A percentile compares a stretch with the other conserved stretches of the same genome.
Evolutionary conservation across 1,140 invertebrate species (phyloP).

Genomic region (Trissolcus basalis): DNA sequence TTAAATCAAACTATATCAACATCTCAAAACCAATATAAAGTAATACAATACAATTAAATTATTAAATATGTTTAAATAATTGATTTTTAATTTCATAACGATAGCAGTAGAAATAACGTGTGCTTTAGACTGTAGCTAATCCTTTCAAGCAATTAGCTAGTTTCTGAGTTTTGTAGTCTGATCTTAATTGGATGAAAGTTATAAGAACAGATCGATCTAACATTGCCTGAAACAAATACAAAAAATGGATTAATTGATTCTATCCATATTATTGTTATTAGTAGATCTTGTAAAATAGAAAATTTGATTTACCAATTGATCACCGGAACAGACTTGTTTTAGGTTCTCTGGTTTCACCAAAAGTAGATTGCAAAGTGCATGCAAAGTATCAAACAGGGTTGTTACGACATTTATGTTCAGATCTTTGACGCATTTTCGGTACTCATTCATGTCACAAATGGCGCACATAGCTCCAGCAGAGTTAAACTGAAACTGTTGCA

Average conservation of each 20-base stretch:
- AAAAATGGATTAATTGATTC: constrained; percentile 20
- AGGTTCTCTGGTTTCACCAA: constrained; percentile 97
- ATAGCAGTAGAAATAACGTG: neutral
- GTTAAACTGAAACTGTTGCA: constrained; percentile 96
- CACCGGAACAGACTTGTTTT: constrained; percentile 94
- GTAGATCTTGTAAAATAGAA: neutral
- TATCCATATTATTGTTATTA: constrained; percentile 2
- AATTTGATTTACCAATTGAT: constrained; percentile 86
- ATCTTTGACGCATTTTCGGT: constrained; percentile 87
- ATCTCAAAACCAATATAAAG: no score
- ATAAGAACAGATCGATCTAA: constrained; percentile 90
- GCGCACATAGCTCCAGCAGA: constrained; percentile 97
- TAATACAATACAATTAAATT: no score
- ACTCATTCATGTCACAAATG: constrained; percentile 98
- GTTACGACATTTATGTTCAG: constrained; percentile 86
- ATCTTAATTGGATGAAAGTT: constrained; percentile 95
- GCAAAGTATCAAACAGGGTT: constrained; percentile 94
- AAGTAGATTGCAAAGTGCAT: constrained; percentile 96
- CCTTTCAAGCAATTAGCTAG: constrained; percentile 82
- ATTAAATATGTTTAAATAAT: neutral
- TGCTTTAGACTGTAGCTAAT: constrained; percentile 61
- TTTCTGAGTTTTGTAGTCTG: constrained; percentile 93
- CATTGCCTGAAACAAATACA: constrained; percentile 82
- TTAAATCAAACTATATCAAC: no score
- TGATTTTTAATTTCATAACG: neutral